Conservation (phyloP, 92 coral and sea anemone genomes). For the Epizoanthus illoricatus region DNA sequence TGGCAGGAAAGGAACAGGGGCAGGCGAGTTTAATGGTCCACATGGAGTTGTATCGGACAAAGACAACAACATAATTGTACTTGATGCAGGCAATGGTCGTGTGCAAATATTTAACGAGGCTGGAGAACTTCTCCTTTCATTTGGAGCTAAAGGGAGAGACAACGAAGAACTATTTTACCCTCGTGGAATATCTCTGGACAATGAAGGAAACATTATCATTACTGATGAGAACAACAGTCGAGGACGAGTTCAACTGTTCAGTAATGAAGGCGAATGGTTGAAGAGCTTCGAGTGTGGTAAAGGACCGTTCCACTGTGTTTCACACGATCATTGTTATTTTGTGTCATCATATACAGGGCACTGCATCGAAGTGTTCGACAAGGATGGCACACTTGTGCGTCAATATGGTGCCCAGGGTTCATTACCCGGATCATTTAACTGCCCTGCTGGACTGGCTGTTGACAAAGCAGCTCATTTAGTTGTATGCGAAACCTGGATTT, state of each 20-base stretch:
- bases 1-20: slow-evolving; percentile 19
- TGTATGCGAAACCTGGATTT: slow-evolving; percentile 31
- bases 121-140: not conserved
- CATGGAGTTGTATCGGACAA: slow-evolving; percentile 16
- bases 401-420: slow-evolving; percentile 22
- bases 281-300: slow-evolving; percentile 1
- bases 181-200: slow-evolving; percentile 28
- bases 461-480: slow-evolving; percentile 26
- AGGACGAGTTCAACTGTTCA: slow-evolving; percentile 18
- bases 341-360: slow-evolving; percentile 25
- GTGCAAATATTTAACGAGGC: slow-evolving; percentile 3
- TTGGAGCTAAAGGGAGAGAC: slow-evolving; percentile 9
- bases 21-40: slow-evolving; percentile 27
- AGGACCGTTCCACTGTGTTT: slow-evolving; percentile 5
- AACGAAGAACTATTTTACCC: slow-evolving; percentile 14
- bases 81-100: slow-evolving; percentile 29
- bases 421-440: slow-evolving; percentile 21
- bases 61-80: slow-evolving; percentile 18
- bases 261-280: not conserved
- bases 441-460: slow-evolving; percentile 29
- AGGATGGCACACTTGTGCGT: not conserved
- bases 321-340: slow-evolving; percentile 12
- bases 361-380: slow-evolving; percentile 20
- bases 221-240: slow-evolving; percentile 9
- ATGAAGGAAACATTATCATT: slow-evolving; percentile 23